Base-by-base conservation (phyloP, 2,888 invertebrate species). In the Cantharis rustica region DNA sequence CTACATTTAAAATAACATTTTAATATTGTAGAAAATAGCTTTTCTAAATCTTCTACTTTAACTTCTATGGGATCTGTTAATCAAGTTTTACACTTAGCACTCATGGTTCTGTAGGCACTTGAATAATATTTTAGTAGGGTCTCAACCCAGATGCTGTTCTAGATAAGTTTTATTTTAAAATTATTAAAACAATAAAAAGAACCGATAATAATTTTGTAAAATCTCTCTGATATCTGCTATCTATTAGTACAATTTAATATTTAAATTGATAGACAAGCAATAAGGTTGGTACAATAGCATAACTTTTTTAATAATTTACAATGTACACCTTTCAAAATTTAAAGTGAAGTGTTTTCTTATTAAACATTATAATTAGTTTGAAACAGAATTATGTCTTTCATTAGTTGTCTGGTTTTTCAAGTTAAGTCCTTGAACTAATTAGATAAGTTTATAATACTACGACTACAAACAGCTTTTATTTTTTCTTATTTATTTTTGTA, bases 401-500 rank as follows among this genome's bases (percentile, higher is more conserved):
- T 23, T 68, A 31, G 69, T 47, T 61, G 72, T 61, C 75, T 69
- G 72, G 72, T 75, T 72, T 72, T 16, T 61, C 27, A 16, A 73
- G 47, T n/a, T 69, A 69, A 64, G 72, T 62, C 72, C 69, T 69
- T 26, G 69, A 69, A 69, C 75, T 26, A 75, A 69, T 75, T 72
- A 72, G 72, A 47, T 47, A 47, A 47, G 47, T 47, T 47, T 47
- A n/a, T n/a, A 72, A 72, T 75, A 72, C 47, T 72, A 72, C 17
- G 23, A 66, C 64, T 75, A 72, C 64, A 72, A 75, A 69, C 61
- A 15, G 23, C 26, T 64, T 63, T 72, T 61, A 69, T 73, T 76
- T 31, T 47, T 76, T 73, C 73, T 73, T 73, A 76, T 73, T 73
- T 64, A 64, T 70, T 71, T 11, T 70, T 70, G 70, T 31, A 73